Percentiles rank a stretch among this genome's conserved stretches.
phyloP scores from a whole-genome alignment of 2,797 vertebrate species.

The Enteromius trimaculatus region DNA sequence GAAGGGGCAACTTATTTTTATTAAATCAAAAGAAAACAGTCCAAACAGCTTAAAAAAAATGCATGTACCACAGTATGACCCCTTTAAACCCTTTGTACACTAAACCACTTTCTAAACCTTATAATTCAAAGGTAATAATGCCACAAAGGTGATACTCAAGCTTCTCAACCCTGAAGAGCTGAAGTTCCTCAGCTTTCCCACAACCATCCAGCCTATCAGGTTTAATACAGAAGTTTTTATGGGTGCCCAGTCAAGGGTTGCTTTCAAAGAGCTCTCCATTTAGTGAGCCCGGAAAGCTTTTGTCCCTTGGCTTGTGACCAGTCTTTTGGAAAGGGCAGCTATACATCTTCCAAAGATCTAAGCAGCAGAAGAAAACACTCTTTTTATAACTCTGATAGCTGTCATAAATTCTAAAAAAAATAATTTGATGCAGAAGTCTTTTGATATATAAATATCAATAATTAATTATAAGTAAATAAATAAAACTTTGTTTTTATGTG shows the following conservation, averaged over 20 bases:
- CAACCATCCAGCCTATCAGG: slow-evolving; percentile 20
- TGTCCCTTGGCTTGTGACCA: slow-evolving; percentile 69
- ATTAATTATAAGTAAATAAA: neutral
- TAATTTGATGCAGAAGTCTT: neutral
- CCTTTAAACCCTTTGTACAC: neutral
- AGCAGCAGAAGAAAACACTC: slow-evolving; percentile 12
- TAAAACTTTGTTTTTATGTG: neutral
- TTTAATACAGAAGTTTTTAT: slow-evolving; percentile 31
- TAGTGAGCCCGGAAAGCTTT: slow-evolving; percentile 74
- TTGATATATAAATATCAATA: neutral
- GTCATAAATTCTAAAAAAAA: neutral
- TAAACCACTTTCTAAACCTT: slow-evolving; percentile 1
- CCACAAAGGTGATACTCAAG: slow-evolving; percentile 19
- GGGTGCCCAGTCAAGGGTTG: slow-evolving; percentile 34
- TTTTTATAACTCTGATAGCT: neutral
- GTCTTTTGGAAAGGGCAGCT: slow-evolving; percentile 63
- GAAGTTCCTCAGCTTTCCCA: slow-evolving; percentile 23
- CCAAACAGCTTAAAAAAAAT: too few species aligned
- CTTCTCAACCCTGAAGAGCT: neutral
- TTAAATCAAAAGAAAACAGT: too few species aligned
- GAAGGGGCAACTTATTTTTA: too few species aligned
- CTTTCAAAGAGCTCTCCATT: slow-evolving; percentile 55
- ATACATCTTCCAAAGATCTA: slow-evolving; percentile 16
- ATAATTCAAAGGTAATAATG: neutral
- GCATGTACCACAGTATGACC: too few species aligned